Evolutionary conservation across 2,888 invertebrate species (phyloP).

Genomic region (Aleiodes testaceus): DNA sequence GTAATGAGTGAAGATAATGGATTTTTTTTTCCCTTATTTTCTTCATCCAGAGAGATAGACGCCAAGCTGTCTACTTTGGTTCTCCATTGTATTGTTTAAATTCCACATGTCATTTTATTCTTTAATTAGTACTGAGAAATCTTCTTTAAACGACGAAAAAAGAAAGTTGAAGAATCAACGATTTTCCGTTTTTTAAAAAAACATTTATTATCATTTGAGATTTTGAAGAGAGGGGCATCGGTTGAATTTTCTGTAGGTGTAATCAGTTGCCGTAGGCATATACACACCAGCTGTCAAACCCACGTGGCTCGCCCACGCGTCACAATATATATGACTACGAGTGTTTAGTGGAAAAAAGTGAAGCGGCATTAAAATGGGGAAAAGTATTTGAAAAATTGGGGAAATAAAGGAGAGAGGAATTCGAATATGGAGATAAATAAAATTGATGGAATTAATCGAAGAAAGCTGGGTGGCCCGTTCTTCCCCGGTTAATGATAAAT

Average conservation of each 20-base stretch:
- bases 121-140: no score
- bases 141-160: background rate
- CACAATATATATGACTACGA: constrained; percentile 44
- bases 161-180: background rate
- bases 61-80: constrained; percentile 23
- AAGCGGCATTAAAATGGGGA: background rate
- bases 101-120: no score
- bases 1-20: constrained; percentile 29
- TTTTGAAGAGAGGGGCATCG: constrained; percentile 20
- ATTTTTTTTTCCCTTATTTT: background rate
- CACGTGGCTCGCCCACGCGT: constrained; percentile 71
- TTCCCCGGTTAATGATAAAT: constrained; percentile 1
- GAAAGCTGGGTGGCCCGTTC: background rate
- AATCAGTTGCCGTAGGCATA: constrained; percentile 70
- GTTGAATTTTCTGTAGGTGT: constrained; percentile 65
- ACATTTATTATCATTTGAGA: no score
- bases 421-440: background rate
- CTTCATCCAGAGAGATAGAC: background rate
- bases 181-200: no score
- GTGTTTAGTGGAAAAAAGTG: background rate
- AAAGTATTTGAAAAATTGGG: background rate
- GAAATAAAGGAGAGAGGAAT: constrained; percentile 11
- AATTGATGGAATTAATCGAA: background rate
- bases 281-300: constrained; percentile 68
- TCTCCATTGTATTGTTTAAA: constrained; percentile 9